Base-by-base conservation (phyloP, 1,140 invertebrate species). In the Marisa cornuarietis region DNA sequence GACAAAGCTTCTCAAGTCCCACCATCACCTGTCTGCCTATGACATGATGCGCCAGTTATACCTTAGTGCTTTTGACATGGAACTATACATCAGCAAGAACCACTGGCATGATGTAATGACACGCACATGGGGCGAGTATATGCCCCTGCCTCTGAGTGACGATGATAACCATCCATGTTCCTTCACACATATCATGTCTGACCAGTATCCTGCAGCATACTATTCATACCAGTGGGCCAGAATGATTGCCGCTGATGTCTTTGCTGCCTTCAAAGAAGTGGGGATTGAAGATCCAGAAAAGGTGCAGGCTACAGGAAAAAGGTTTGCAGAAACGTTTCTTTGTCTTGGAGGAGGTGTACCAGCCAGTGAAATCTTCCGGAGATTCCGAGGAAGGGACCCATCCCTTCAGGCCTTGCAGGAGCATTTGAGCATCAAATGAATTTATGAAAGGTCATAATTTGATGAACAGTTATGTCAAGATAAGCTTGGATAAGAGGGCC, bases 331-430 rank as follows among this genome's bases (percentile, higher is more conserved):
- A 75, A 97, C 96, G 6, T 98, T 96, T 90, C 92, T 99, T n/a
- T 92, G 95, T 1, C 91, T 94, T 20, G 96, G 96, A 16, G 96
- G 97, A 11, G 94, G 94, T 81, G 94, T 94, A 83, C 93, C 95
- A 83, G 93, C 95, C 0, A 94, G 92, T 83, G 95, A 98, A 92
- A 93, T 97, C 11, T 99, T 98, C 90, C 93, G 97, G 79, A 93
- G 94, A 85, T 98, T 98, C 90, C 92, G 96, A 85, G 97, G 97
- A 5, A 93, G 97, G 63, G 97, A 99, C 92, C 97, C 97, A 0
- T 95, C 94, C 13, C 94, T 94, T 0, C 94, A 96, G 87, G 82
- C 82, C 16, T 74, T 86, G 51, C 77, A 83, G 71, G 74, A 75
- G 51, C 20, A 77, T 31, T 69, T 79, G 2, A 73, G 77, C 49